Evolutionary conservation across 2,113 vertebrate species (phyloP), one percentile per base, ranked within the genome.

Genomic region (Patagioenas fasciata): DNA sequence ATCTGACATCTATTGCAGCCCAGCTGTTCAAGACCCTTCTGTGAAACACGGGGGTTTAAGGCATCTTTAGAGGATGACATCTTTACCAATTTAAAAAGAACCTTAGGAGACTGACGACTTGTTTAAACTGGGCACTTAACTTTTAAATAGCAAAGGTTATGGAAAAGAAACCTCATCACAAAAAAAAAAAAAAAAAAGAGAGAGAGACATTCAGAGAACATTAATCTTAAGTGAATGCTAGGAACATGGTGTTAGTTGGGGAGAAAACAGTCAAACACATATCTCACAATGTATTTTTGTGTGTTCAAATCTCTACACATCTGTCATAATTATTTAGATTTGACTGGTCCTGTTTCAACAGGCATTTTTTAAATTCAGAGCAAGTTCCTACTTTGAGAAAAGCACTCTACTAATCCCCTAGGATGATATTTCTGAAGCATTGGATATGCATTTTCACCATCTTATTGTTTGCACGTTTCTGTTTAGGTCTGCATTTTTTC

Each of bases 401-500:
- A 15, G 11, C 23, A 18, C 10, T 23, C 13, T n/a, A 53, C n/a
- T 53, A 38, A 18, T 34, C 65, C 28, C 16, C 18, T 12, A 32
- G 34, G 31, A 85, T 5, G n/a, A 9, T 47, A 65, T 66, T 82
- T 92, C 77, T 80, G 51, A 32, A 31, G 4, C 21, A 13, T 4
- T 51, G 40, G 24, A 21, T n/a, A 34, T 2, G 5, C 12, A 54
- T 84, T 86, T 84, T 70, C 34, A 66, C 32, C 10, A 3, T 16
- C n/a, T 20, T 20, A 57, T 20, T 20, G 61, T 73, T 77, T 48
- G 15, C 24, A 77, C 0, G 0, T 5, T 64, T 56, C 57, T 54
- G 16, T 36, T 79, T 6, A 61, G 50, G 21, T 15, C 70, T 5
- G 3, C 26, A 11, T 67, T 67, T 60, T 15, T 19, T 81, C 44